phyloP scores from a whole-genome alignment of 2,113 vertebrate genomes.

The Cathartes aura region DNA sequence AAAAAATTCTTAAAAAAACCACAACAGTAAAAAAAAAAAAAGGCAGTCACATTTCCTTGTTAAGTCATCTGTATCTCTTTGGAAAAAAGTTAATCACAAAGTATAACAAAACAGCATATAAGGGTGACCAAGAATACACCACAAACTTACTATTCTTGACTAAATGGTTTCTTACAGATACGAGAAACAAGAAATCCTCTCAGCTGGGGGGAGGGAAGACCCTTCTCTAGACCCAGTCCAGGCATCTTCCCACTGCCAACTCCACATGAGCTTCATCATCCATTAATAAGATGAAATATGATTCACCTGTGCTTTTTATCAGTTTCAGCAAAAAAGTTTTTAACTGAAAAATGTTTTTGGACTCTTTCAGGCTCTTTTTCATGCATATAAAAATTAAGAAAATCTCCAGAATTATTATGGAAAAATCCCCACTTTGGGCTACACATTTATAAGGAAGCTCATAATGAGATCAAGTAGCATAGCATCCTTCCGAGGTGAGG shows the following conservation, averaged over 20 bases:
- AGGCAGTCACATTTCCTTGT: too few relatives aligned
- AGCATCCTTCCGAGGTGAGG: not conserved
- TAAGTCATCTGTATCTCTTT: not conserved
- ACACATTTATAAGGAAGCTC: not conserved
- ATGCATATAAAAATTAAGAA: not conserved
- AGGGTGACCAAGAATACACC: not conserved
- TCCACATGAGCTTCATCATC: not conserved
- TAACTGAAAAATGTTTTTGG: not conserved
- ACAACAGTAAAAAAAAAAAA: not conserved
- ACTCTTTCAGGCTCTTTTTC: not conserved
- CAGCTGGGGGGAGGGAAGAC: not conserved
- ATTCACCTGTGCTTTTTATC: not conserved
- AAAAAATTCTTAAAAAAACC: not conserved
- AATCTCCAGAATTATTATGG: not conserved
- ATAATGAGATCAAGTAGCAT: not conserved
- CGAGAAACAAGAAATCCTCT: not conserved
- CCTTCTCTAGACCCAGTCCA: not conserved
- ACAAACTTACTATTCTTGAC: not conserved
- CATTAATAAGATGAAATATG: not conserved
- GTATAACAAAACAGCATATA: not conserved
- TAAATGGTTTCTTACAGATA: not conserved
- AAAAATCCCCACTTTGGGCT: rapidly evolving
- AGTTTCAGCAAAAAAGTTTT: not conserved
- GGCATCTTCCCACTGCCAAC: not conserved
- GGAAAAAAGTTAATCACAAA: not conserved